phyloP scores from a whole-genome alignment of 2,797 vertebrate species.

The Merluccius polli region DNA sequence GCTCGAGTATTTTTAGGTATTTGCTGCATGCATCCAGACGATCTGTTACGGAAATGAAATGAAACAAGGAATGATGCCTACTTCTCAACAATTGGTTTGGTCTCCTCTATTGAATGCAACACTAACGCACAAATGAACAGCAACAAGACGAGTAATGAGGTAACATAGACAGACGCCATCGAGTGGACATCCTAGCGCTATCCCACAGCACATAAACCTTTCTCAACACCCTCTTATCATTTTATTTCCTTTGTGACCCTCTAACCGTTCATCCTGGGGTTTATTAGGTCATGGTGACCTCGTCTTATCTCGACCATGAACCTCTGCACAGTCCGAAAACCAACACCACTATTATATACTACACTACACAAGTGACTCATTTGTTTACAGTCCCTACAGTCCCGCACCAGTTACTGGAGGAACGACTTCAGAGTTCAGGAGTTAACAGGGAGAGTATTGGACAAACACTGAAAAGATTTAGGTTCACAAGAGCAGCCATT shows the following conservation, averaged over 20 bases:
- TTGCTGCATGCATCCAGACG: conserved; percentile 47
- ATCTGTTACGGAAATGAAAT: conserved; percentile 37
- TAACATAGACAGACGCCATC: neutral
- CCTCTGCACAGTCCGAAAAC: neutral
- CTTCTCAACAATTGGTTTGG: conserved; percentile 40
- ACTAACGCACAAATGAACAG: neutral
- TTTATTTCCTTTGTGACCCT: neutral
- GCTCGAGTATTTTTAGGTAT: conserved; percentile 22
- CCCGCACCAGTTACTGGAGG: neutral
- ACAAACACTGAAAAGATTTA: neutral
- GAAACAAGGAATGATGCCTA: conserved; percentile 54
- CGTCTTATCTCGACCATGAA: neutral
- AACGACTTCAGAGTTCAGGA: neutral
- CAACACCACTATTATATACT: neutral
- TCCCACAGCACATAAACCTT: neutral
- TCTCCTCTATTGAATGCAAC: conserved; percentile 28
- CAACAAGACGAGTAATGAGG: neutral
- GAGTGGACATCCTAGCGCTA: neutral
- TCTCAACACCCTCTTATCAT: neutral
- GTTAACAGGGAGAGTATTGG: neutral
- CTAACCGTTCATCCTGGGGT: neutral
- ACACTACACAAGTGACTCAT: neutral
- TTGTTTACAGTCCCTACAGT: neutral
- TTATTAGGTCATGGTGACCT: neutral
- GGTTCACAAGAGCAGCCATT: neutral